A percentile compares a stretch with the other conserved stretches of the same genome.
These are phyloP conservation scores for Oostethus manadensis DNA, from an alignment of 2,113 vertebrate genomes.

Conservation along the genomic window DNA sequence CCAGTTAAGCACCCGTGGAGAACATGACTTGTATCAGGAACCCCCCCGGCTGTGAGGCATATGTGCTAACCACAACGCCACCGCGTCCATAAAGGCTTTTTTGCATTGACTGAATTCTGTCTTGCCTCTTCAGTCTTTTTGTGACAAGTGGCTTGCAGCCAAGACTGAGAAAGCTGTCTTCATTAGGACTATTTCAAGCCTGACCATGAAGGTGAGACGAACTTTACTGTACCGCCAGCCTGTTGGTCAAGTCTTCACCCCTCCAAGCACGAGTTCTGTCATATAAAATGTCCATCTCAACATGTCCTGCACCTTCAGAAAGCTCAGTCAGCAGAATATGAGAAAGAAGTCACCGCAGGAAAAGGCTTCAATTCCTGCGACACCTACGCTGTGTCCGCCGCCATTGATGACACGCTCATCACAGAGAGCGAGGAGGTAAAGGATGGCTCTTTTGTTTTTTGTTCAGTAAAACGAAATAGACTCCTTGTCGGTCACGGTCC, in stretches of 20 bases:
- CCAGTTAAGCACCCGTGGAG: no score
- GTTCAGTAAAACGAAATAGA: not conserved
- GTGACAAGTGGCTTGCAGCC: constrained; percentile 58
- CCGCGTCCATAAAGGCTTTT: no score
- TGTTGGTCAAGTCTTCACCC: not conserved
- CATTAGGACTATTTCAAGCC: constrained; percentile 60
- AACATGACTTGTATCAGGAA: no score
- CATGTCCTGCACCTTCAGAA: constrained; percentile 14
- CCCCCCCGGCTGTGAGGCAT: no score
- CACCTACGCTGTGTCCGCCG: constrained; percentile 72
- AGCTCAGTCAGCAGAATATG: not conserved
- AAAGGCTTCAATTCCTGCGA: constrained; percentile 69
- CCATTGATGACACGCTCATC: constrained; percentile 56
- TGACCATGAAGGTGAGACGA: constrained; percentile 31
- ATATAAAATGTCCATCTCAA: not conserved
- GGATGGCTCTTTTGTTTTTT: not conserved
- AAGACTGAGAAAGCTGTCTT: constrained; percentile 68
- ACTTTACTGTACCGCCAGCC: no score
- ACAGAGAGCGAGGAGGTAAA: constrained; percentile 40
- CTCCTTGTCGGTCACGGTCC: no score
- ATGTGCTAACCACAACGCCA: no score
- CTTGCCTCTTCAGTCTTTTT: constrained; percentile 61
- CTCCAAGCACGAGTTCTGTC: not conserved
- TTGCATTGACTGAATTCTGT: not conserved
- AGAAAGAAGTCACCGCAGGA: constrained; percentile 41